Conservation (phyloP, 37 sponge, comb jelly and placozoan species). For the Spongilla lacustris region DNA sequence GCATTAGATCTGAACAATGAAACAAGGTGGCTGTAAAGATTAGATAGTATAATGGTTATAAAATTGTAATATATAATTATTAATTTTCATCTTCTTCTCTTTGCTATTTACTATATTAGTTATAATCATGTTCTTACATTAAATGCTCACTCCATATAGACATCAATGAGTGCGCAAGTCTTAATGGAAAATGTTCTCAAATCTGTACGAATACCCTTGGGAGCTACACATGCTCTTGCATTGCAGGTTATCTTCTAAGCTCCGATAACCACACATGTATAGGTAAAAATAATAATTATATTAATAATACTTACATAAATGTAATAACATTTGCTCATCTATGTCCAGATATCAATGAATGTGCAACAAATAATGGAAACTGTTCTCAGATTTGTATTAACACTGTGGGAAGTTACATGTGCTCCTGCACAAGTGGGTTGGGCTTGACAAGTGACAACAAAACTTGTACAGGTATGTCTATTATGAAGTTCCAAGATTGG, state of each 20-base stretch:
- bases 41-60: too few relatives aligned
- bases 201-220: too few relatives aligned
- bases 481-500: neutral
- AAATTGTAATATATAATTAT: too few relatives aligned
- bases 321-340: neutral
- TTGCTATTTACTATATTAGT: too few relatives aligned
- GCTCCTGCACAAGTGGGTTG: slow-evolving; percentile 14
- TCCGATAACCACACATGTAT: too few relatives aligned
- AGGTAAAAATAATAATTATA: too few relatives aligned
- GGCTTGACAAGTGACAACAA: neutral
- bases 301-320: too few relatives aligned
- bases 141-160: neutral
- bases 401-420: slow-evolving; percentile 5
- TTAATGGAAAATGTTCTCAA: neutral
- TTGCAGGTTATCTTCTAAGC: too few relatives aligned
- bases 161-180: neutral
- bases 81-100: too few relatives aligned
- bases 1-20: too few relatives aligned
- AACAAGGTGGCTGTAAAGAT: too few relatives aligned
- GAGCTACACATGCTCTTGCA: too few relatives aligned
- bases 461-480: neutral
- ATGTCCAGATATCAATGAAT: slow-evolving; percentile 32
- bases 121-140: neutral
- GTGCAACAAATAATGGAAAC: neutral
- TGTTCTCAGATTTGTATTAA: slow-evolving; percentile 21